Conservation (phyloP, 2,797 vertebrate species). For the Pitangus sulphuratus region DNA sequence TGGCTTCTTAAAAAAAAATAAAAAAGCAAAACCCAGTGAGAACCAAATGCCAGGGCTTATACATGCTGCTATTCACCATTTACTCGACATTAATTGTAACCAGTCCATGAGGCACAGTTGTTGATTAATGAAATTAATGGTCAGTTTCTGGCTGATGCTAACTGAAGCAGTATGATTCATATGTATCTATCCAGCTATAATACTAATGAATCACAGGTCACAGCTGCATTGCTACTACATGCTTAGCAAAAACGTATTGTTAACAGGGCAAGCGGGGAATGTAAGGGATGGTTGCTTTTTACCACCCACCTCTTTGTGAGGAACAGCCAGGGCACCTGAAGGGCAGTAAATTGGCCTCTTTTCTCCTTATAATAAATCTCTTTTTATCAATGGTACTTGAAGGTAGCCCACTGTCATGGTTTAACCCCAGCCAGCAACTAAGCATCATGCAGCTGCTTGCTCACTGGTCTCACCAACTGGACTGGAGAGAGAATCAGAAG, state of each 20-base stretch:
- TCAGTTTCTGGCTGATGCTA: neutral
- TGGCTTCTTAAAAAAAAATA: neutral
- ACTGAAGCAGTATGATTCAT: neutral
- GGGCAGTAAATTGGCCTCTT: neutral
- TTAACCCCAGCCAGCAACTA: neutral
- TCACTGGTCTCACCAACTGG: neutral
- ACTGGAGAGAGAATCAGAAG: neutral
- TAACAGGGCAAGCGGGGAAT: neutral
- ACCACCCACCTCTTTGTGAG: neutral
- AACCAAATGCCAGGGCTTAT: neutral
- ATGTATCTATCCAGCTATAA: neutral
- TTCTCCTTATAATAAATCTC: neutral
- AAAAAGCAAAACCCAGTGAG: neutral
- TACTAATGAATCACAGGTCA: neutral
- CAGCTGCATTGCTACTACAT: neutral
- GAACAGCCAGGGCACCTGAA: neutral
- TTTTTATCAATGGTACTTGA: neutral
- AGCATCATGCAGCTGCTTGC: rapidly evolving
- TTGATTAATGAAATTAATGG: slow-evolving; percentile 11
- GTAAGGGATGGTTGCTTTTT: neutral
- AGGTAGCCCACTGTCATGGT: neutral
- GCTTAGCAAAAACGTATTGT: neutral
- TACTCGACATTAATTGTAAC: neutral
- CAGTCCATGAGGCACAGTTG: neutral
- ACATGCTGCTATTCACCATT: neutral